A percentile compares a stretch with the other conserved stretches of the same genome.
phyloP scores from a whole-genome alignment of 2,113 vertebrate genomes.

The Epinephelus lanceolatus region DNA sequence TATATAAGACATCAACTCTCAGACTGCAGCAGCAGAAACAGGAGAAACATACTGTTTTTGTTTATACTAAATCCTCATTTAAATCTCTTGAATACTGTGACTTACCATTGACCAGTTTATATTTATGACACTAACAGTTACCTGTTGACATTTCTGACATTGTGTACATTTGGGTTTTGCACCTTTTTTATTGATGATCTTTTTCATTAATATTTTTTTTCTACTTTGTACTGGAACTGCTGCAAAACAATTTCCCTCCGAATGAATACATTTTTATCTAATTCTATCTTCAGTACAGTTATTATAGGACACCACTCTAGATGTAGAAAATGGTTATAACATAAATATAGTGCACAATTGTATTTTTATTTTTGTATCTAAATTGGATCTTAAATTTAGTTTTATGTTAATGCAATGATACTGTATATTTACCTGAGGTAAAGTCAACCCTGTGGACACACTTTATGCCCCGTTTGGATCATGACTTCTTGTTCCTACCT shows the following conservation, averaged over 20 bases:
- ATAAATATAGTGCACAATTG: background rate
- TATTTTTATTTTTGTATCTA: background rate
- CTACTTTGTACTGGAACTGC: background rate
- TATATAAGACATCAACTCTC: background rate
- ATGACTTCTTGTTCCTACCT: background rate
- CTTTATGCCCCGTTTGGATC: background rate
- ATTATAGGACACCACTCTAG: background rate
- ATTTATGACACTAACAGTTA: no score
- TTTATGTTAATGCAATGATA: background rate
- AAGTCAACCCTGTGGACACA: background rate
- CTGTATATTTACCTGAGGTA: no score
- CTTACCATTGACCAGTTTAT: background rate
- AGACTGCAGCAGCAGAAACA: conserved; percentile 3
- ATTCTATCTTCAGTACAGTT: background rate
- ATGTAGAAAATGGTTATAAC: background rate
- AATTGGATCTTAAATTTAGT: background rate
- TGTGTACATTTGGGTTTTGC: background rate
- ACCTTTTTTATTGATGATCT: background rate
- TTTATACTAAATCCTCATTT: background rate
- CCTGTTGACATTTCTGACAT: background rate
- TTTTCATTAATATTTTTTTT: background rate
- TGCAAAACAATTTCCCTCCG: background rate
- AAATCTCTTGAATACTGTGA: background rate
- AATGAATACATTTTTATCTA: no score
- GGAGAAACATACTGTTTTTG: background rate